Base-by-base conservation (phyloP, 2,888 invertebrate genomes). In the Sphaerolaimus hirsutus region DNA sequence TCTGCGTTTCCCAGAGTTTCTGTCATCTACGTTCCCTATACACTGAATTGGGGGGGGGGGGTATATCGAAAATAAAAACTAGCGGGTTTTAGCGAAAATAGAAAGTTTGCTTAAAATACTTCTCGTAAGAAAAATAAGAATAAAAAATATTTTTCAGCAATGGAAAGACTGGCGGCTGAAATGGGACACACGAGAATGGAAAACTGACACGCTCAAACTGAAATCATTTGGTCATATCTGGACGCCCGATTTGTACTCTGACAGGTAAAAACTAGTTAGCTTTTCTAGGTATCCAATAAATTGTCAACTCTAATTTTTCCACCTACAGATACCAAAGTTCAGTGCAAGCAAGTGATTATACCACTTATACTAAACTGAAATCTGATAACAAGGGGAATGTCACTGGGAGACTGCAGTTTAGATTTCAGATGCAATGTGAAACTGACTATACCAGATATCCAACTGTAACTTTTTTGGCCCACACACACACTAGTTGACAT, bases 171-270 rank as follows among this genome's bases (percentile, higher is more conserved):
- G 54, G 25, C 53, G 58, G 7, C 52, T 58, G 7, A 53, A 52
- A 3, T 58, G 58, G 58, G 52, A 56, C 47, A 50, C 51, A 7
- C 46, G 48, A 22, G 55, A 56, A 14, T 57, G 56, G 23, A 56
- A 57, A 48, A 54, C 54, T 2, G 56, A 58, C 24, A 46, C 36
- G 5, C 44, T 58, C 10, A 50, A 48, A 21, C 51, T 58, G 45
- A 54, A 55, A 44, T 53, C 54, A 3, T 51, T 51, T 43, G 55
- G 56, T 23, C 45, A 55, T 26, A 46, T 58, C 1, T 58, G 58
- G 58, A 52, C 55, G 5, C 58, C 58, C 2, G 57, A 58, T 47
- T 53, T 58, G 35, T 53, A 56, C 46, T 53, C 54, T 19, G 58
- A 55, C 42, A 55, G 53, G 56, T 53, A 17, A 22, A 24, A 22